Percentiles rank a stretch among this genome's conserved stretches.
These are phyloP conservation scores for Nasonia vitripennis DNA, from an alignment of 1,140 invertebrate genomes.

Conservation along the genomic window DNA sequence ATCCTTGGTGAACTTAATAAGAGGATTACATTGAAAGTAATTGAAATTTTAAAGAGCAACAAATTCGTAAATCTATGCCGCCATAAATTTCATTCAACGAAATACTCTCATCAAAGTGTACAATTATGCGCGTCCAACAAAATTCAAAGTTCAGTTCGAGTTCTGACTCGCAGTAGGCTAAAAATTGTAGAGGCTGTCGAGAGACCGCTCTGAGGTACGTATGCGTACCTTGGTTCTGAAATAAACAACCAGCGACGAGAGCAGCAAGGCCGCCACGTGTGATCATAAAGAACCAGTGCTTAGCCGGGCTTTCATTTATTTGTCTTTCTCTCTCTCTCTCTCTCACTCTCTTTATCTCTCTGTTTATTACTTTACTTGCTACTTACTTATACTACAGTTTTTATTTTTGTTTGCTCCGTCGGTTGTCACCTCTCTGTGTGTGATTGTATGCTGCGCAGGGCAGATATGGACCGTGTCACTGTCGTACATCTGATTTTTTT, in stretches of 20 bases:
- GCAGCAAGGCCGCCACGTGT: conserved; percentile 41
- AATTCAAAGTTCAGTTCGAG: conserved; percentile 10
- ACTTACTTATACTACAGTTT: conserved; percentile 41
- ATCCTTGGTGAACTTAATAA: neutral
- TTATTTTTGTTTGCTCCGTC: conserved; percentile 32
- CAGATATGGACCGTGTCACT: conserved; percentile 21
- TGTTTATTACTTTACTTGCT: neutral
- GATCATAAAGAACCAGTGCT: conserved; percentile 33
- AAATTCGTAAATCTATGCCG: neutral
- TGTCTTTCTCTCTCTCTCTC: conserved; percentile 26
- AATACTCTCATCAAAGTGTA: conserved; percentile 12
- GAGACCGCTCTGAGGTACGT: conserved; percentile 58
- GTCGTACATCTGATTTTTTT: neutral
- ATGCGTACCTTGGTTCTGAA: conserved; percentile 53
- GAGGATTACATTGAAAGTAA: conserved; percentile 21
- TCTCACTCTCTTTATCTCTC: conserved; percentile 15
- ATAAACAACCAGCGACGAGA: conserved; percentile 63
- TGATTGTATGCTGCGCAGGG: conserved; percentile 61
- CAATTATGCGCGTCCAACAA: conserved; percentile 8
- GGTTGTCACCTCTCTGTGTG: conserved; percentile 56
- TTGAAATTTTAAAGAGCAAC: neutral
- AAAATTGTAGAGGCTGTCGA: conserved; percentile 53
- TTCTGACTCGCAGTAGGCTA: conserved; percentile 60
- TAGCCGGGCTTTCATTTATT: conserved; percentile 42
- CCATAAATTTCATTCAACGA: conserved; percentile 5